Evolutionary conservation across 2,113 vertebrate genomes (phyloP).

Genomic region (Perca schrenkii): DNA sequence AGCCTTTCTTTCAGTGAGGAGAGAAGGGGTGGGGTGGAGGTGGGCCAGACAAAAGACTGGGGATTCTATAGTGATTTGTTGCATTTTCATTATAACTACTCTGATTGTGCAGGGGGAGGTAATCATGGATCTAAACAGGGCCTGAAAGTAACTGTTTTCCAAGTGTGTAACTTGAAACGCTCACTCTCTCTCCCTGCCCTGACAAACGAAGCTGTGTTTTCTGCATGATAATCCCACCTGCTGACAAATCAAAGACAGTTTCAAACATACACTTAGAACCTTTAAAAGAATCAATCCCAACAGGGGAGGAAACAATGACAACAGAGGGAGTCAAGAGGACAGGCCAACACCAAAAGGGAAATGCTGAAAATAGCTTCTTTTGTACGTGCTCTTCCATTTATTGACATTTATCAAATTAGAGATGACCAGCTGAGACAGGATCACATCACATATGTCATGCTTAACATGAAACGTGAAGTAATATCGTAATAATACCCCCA

Average conservation of each 20-base stretch:
- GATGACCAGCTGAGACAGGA: neutral
- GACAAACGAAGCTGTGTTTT: conserved; percentile 75
- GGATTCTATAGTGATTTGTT: conserved; percentile 80
- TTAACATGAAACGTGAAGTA: neutral
- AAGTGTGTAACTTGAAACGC: conserved; percentile 78
- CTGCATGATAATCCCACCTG: conserved; percentile 73
- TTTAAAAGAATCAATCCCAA: conserved; percentile 66
- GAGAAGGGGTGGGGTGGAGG: conserved; percentile 56
- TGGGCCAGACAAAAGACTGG: conserved; percentile 68
- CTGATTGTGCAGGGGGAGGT: conserved; percentile 76
- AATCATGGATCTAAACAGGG: conserved; percentile 83
- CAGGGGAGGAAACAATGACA: conserved; percentile 50
- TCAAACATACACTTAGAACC: conserved; percentile 72
- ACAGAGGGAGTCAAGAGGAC: conserved; percentile 49
- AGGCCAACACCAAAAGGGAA: neutral
- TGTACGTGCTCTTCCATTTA: neutral
- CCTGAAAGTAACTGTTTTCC: conserved; percentile 77
- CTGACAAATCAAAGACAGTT: conserved; percentile 71
- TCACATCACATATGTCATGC: neutral
- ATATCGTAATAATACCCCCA: neutral
- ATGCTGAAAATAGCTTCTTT: conserved; percentile 6
- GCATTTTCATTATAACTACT: conserved; percentile 83
- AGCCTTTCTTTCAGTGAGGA: conserved; percentile 76
- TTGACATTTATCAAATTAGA: conserved; percentile 1
- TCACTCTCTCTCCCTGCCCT: neutral